Evolutionary conservation across 2,888 invertebrate species (phyloP).

Genomic region (Dolichomitus sp.): DNA sequence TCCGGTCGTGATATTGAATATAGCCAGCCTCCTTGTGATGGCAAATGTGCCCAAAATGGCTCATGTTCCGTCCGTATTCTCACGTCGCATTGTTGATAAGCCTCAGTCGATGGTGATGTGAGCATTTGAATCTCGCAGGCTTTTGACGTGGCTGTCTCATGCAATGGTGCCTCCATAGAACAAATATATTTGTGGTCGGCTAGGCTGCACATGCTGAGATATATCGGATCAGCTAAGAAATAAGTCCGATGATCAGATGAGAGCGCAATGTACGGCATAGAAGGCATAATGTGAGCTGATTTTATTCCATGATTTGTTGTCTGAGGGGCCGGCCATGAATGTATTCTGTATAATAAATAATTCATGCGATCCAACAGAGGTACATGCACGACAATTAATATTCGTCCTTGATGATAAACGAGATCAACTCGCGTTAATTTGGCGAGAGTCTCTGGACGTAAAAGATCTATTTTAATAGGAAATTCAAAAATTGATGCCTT

Average conservation of each 20-base stretch:
- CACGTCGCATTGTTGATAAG: background rate
- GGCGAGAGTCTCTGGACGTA: too few species aligned
- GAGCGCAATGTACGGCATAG: background rate
- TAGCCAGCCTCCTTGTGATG: background rate
- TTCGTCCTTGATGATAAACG: too few species aligned
- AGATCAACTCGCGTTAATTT: too few species aligned
- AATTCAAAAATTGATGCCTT: too few species aligned
- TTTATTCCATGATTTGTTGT: background rate
- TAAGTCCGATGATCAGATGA: background rate
- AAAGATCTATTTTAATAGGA: too few species aligned
- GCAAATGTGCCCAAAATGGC: background rate
- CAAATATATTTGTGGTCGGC: background rate
- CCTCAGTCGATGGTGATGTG: background rate
- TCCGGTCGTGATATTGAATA: background rate
- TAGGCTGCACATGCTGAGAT: background rate
- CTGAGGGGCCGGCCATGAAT: background rate
- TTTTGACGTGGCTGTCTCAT: background rate
- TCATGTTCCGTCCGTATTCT: background rate
- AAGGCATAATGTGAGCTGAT: background rate
- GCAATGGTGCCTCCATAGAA: background rate
- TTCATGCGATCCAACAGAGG: constrained; percentile 1
- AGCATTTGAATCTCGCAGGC: constrained; percentile 15
- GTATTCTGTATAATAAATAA: constrained; percentile 5
- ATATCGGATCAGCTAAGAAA: constrained; percentile 4
- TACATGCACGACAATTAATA: background rate